These are phyloP conservation scores for Drosophila robusta DNA, from an alignment of 2,888 invertebrate species.

Conservation along the genomic window DNA sequence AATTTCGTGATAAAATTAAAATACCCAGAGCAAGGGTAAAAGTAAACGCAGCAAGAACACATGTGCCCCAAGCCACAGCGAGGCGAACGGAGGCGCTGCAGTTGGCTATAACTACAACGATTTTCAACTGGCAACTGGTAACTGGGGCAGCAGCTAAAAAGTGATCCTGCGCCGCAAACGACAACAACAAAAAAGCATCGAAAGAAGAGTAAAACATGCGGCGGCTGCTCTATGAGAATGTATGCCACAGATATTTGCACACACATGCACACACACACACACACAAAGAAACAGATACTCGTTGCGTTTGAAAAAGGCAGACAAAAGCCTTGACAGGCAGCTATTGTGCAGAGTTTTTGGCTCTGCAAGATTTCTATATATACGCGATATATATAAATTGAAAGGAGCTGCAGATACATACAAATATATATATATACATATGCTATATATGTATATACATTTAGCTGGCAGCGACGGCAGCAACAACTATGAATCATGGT, in stretches of 20 bases:
- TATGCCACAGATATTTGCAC: conserved; percentile 66
- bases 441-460: neutral
- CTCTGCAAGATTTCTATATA: conserved; percentile 17
- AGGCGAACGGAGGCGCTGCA: neutral
- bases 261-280: conserved; percentile 15
- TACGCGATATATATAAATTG: conserved; percentile 6
- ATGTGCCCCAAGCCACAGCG: conserved; percentile 15
- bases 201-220: conserved; percentile 13
- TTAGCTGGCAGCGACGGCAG: conserved; percentile 17
- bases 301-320: conserved; percentile 7
- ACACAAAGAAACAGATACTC: conserved; percentile 8
- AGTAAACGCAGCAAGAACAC: conserved; percentile 13
- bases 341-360: conserved; percentile 25
- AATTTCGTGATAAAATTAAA: neutral
- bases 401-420: conserved; percentile 40
- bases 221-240: conserved; percentile 52
- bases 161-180: conserved; percentile 31
- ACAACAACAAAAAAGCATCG: neutral
- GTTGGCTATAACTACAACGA: conserved; percentile 23
- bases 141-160: conserved; percentile 45
- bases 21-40: neutral
- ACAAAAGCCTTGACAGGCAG: conserved; percentile 41
- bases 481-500: conserved; percentile 67
- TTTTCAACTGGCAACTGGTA: conserved; percentile 9
- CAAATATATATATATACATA: neutral